Conservation (phyloP, 2,113 vertebrate genomes). For the Deroptyus accipitrinus region DNA sequence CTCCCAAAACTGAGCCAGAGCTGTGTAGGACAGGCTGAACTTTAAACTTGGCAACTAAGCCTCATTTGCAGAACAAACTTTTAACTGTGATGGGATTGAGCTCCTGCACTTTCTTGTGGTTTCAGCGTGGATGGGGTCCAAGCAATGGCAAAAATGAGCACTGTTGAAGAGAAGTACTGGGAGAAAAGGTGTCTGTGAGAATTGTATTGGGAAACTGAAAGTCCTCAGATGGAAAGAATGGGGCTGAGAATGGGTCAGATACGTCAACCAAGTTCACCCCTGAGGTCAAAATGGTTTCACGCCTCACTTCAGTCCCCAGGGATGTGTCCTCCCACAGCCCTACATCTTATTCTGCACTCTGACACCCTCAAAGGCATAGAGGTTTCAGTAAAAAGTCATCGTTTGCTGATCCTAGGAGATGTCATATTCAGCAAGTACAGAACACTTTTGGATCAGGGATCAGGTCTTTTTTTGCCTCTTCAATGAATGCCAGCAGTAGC, state of each 20-base stretch:
- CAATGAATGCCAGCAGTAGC: neutral
- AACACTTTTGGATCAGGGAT: neutral
- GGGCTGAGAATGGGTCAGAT: neutral
- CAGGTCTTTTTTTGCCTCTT: neutral
- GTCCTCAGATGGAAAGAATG: neutral
- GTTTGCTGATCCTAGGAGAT: neutral
- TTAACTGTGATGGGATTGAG: conserved; percentile 5
- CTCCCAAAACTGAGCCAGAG: conserved; percentile 13
- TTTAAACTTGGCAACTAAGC: conserved; percentile 43
- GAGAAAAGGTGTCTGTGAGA: conserved; percentile 24
- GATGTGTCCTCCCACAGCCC: rapidly evolving
- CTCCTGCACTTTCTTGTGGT: conserved; percentile 47
- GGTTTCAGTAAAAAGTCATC: neutral
- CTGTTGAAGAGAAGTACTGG: neutral
- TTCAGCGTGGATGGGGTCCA: neutral
- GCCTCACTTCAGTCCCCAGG: neutral
- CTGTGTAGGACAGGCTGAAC: conserved; percentile 41
- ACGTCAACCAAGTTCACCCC: neutral
- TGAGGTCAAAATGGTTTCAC: neutral
- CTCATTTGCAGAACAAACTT: conserved; percentile 37
- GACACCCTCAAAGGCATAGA: neutral
- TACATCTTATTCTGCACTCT: neutral
- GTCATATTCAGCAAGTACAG: rapidly evolving
- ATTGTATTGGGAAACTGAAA: neutral
- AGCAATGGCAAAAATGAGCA: neutral